Evolutionary conservation across 2,797 vertebrate genomes (phyloP).

Genomic region (Gila robusta): DNA sequence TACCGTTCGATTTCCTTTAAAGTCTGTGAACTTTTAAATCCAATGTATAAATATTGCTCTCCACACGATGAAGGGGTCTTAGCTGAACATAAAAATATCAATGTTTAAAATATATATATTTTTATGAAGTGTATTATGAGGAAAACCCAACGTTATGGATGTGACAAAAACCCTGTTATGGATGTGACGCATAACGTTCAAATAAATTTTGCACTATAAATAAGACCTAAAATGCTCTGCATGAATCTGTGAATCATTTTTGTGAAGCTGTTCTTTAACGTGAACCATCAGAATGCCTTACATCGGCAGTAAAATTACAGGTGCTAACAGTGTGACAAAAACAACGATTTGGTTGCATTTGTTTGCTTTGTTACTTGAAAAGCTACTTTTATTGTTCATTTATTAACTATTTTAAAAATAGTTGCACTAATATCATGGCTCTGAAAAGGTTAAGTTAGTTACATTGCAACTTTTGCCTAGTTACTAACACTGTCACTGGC

Average conservation of each 20-base stretch:
- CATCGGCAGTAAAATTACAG: background rate
- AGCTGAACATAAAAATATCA: too few relatives aligned
- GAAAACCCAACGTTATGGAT: too few relatives aligned
- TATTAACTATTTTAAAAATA: background rate
- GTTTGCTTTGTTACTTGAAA: background rate
- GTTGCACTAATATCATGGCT: background rate
- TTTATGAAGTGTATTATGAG: too few relatives aligned
- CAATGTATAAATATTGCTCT: too few relatives aligned
- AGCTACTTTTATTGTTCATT: background rate
- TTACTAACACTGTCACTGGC: background rate
- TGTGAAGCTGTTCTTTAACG: background rate
- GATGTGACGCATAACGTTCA: too few relatives aligned
- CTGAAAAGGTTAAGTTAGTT: background rate
- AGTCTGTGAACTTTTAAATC: too few relatives aligned
- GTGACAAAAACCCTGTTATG: too few relatives aligned
- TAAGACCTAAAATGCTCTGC: background rate
- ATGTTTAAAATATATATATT: too few relatives aligned
- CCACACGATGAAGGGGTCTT: too few relatives aligned
- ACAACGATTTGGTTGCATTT: background rate
- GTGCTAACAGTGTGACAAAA: background rate
- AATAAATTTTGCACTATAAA: background rate
- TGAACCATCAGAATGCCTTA: too few relatives aligned
- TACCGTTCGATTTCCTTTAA: too few relatives aligned
- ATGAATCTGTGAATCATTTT: background rate
- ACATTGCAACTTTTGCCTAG: background rate